phyloP scores from a whole-genome alignment of 35 echinoderm and acorn worm genomes.

The Heliocidaris erythrogramma region DNA sequence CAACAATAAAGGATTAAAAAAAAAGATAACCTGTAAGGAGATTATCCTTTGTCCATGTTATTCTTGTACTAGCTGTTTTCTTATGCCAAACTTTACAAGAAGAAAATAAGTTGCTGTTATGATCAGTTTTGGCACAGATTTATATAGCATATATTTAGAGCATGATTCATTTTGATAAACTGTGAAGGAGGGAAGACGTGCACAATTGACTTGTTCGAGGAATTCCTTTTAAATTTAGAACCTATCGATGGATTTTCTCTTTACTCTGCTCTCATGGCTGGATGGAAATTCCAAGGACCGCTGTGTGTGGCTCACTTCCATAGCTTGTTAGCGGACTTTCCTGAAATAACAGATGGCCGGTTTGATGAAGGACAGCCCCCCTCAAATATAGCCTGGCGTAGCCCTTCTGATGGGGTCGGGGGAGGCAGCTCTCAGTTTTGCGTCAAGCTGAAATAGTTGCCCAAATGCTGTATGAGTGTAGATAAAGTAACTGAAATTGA shows the following conservation, averaged over 20 bases:
- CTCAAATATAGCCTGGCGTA: neutral
- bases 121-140: neutral
- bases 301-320: slow-evolving; percentile 28
- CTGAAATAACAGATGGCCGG: slow-evolving; percentile 13
- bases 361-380: neutral
- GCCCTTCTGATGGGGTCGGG: neutral
- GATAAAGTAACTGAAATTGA: neutral
- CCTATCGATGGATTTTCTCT: neutral
- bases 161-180: neutral
- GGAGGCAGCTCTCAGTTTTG: neutral
- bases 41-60: too few relatives aligned
- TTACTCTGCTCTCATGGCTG: neutral
- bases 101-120: too few relatives aligned
- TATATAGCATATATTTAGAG: neutral
- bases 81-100: too few relatives aligned
- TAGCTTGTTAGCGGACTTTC: slow-evolving; percentile 35
- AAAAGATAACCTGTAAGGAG: too few relatives aligned
- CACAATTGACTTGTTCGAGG: neutral
- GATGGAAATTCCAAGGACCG: slow-evolving; percentile 10
- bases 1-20: too few relatives aligned
- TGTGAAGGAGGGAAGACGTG: neutral
- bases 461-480: neutral
- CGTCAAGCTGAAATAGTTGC: neutral
- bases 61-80: too few relatives aligned
- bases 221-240: slow-evolving; percentile 14